Evolutionary conservation across 2,888 invertebrate species (phyloP).

Genomic region (Antheraea yamamai): DNA sequence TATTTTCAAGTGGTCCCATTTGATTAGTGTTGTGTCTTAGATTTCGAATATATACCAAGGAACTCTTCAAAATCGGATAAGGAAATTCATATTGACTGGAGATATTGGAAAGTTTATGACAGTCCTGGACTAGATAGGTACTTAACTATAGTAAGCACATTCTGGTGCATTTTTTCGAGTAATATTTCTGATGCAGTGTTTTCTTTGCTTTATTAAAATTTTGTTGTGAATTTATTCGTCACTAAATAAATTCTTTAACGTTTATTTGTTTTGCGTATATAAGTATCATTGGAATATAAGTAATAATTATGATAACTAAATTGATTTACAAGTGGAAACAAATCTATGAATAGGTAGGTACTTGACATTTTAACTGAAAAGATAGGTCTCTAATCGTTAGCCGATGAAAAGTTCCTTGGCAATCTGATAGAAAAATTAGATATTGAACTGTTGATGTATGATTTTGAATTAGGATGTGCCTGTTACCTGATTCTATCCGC

Average conservation of each 20-base stretch:
- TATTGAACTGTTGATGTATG: not conserved
- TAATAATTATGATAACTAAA: not conserved
- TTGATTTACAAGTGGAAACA: not conserved
- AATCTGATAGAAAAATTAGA: not conserved
- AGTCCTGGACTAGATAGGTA: too few relatives aligned
- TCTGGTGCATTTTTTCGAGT: too few relatives aligned
- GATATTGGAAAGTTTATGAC: too few relatives aligned
- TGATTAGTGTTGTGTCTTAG: too few relatives aligned
- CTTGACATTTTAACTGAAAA: not conserved
- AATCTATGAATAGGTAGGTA: not conserved
- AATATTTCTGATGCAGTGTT: not conserved
- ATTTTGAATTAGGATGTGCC: not conserved
- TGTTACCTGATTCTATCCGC: not conserved
- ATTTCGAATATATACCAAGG: too few relatives aligned
- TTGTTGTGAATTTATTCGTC: too few relatives aligned
- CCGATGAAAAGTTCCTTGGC: not conserved
- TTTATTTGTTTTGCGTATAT: not conserved
- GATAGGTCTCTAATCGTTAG: too few relatives aligned
- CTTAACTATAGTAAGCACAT: too few relatives aligned
- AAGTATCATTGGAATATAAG: not conserved
- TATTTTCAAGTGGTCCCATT: too few relatives aligned
- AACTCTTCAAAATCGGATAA: too few relatives aligned
- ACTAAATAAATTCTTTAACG: not conserved
- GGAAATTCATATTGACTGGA: too few relatives aligned
- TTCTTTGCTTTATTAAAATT: not conserved